Evolutionary conservation across 2,797 vertebrate species (phyloP), one percentile per base, ranked within the genome.

Genomic region (Mallotus villosus): DNA sequence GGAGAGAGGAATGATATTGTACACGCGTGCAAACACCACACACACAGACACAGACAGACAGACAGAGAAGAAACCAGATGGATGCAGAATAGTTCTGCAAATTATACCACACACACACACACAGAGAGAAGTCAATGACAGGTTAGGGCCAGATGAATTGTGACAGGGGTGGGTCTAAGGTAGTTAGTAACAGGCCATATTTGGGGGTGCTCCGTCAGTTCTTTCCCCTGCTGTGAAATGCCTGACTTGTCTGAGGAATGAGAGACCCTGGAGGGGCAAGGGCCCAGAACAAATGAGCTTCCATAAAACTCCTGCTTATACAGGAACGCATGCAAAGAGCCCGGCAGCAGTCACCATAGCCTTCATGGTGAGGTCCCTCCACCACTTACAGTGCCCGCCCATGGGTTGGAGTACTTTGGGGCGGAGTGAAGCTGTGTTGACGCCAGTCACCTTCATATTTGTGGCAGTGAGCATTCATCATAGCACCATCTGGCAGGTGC

Each of bases 221-320:
- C 68, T 76, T 69, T 78, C 68, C 61, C 78, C 61, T 11, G 82
- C 72, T 78, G 83, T 86, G 81, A 88, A 86, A 86, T 75, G 84
- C 74, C 69, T 79, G 74, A 80, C 78, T 89, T 78, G 72, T 71
- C 83, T 88, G 82, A 90, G 83, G 83, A 76, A 81, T 86, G 88
- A 81, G 80, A 71, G 73, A 80, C 78, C 81, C 87, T 77, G 73
- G 67, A 86, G 80, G 78, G 74, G 84, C 81, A 84, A 77, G 81
- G 71, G 78, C 76, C 82, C 79, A 67, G 59, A 86, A 88, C 79
- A 89, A 88, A 90, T 74, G 75, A 85, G 79, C 73, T 78, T 78
- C 72, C 64, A 81, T 81, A 83, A 86, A 86, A 34, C 73, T 55
- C 77, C 51, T 79, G 78, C 78, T 80, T 63, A 68, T 57, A 62